Conservation (phyloP, 2,113 vertebrate species). For the Oreochromis spilurus region DNA sequence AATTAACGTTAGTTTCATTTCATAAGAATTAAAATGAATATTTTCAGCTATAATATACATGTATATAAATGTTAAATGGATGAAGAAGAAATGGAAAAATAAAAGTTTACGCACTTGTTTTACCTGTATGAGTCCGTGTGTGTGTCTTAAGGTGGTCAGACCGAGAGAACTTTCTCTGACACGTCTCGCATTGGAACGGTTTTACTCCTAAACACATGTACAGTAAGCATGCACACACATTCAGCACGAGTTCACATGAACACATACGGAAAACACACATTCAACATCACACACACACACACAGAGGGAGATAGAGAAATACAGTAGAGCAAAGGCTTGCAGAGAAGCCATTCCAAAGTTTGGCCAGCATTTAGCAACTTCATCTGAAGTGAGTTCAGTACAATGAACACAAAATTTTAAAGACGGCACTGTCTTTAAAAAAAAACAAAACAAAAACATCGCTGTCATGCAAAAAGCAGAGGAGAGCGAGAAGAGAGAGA, state of each 20-base stretch:
- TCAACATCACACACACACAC: not conserved
- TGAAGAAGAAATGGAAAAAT: slow-evolving; percentile 78
- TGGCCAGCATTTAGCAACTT: slow-evolving; percentile 35
- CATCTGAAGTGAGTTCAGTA: not conserved
- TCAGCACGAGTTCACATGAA: slow-evolving; percentile 21
- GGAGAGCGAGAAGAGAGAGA: not conserved
- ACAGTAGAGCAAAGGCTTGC: slow-evolving; percentile 69
- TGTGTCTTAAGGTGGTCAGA: slow-evolving; percentile 99
- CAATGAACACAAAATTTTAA: not conserved
- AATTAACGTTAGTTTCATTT: not conserved
- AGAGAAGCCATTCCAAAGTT: slow-evolving; percentile 60
- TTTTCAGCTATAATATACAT: not conserved
- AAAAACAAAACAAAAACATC: not conserved
- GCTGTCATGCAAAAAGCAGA: slow-evolving; percentile 37
- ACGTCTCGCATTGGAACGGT: slow-evolving; percentile 99
- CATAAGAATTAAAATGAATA: not conserved
- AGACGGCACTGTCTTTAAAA: not conserved
- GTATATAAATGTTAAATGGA: slow-evolving; percentile 4
- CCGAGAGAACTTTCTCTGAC: slow-evolving; percentile 99
- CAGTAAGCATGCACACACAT: slow-evolving; percentile 61
- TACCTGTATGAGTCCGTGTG: slow-evolving; percentile 99
- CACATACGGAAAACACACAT: not conserved
- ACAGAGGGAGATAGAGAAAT: slow-evolving; percentile 60
- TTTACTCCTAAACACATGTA: slow-evolving; percentile 88
- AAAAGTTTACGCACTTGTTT: slow-evolving; percentile 99